phyloP scores from a whole-genome alignment of 2,113 vertebrate genomes.

The Stigmatopora argus region DNA sequence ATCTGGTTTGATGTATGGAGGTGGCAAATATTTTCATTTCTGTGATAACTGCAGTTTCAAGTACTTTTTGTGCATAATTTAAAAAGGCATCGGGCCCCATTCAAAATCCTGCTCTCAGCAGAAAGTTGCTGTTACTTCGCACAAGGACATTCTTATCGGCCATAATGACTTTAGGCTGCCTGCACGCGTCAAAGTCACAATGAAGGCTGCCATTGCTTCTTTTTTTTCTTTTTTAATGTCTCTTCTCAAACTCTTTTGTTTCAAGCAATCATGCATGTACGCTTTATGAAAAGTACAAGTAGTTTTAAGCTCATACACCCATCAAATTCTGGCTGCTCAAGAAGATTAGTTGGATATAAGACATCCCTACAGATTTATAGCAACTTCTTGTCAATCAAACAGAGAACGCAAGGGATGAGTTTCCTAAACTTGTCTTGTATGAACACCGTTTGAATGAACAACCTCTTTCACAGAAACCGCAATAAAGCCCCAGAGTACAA shows the following conservation, averaged over 20 bases:
- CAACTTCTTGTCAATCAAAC: slow-evolving; percentile 37
- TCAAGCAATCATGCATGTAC: not conserved
- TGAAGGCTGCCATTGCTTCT: not conserved
- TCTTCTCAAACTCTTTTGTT: slow-evolving; percentile 8
- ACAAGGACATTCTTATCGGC: slow-evolving; percentile 13
- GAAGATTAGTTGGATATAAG: slow-evolving; percentile 27
- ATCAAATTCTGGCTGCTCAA: not conserved
- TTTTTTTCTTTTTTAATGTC: not conserved
- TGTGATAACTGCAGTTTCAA: not conserved
- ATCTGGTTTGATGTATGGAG: not conserved
- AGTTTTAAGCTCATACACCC: not conserved
- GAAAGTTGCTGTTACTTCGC: slow-evolving; percentile 10
- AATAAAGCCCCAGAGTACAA: not conserved
- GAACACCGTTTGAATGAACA: not conserved
- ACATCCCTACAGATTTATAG: slow-evolving; percentile 31
- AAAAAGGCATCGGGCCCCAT: not conserved
- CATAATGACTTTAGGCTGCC: slow-evolving; percentile 7
- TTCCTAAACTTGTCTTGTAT: slow-evolving; percentile 1
- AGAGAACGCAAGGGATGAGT: slow-evolving; percentile 14
- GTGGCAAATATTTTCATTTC: slow-evolving; percentile 2
- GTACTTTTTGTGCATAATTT: slow-evolving; percentile 7
- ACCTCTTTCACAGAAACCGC: not conserved
- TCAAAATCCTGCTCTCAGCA: not conserved
- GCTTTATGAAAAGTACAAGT: not conserved
- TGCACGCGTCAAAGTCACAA: slow-evolving; percentile 6